Conservation (phyloP, 92 coral and sea anemone genomes). For the Plumapathes pennacea region DNA sequence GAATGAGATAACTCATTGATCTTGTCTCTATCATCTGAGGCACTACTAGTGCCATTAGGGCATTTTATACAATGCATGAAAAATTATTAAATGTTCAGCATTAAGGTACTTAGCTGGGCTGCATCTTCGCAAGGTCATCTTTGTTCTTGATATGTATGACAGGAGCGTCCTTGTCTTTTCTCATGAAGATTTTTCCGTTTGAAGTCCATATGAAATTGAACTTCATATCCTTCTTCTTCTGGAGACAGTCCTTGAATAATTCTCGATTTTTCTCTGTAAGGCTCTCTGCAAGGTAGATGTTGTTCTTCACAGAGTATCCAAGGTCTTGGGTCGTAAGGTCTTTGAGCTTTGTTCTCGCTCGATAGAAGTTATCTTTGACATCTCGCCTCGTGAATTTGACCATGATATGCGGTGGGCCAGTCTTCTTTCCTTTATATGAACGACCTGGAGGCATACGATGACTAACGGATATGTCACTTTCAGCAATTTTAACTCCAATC, state of each 20-base stretch:
- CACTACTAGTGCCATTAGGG: slow-evolving; percentile 5
- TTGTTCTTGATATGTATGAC: slow-evolving; percentile 14
- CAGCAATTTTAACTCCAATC: slow-evolving; percentile 34
- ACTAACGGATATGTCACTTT: slow-evolving; percentile 45
- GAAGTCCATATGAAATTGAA: slow-evolving; percentile 29
- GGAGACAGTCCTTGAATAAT: slow-evolving; percentile 30
- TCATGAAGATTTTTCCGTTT: slow-evolving; percentile 22
- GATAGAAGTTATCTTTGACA: slow-evolving; percentile 39
- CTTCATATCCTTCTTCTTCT: slow-evolving; percentile 15
- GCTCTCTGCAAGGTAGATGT: slow-evolving; percentile 38
- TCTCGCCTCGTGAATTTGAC: slow-evolving; percentile 29
- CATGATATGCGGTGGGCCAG: slow-evolving; percentile 7
- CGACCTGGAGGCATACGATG: slow-evolving; percentile 31
- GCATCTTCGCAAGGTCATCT: slow-evolving; percentile 21
- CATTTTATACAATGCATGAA: slow-evolving; percentile 6
- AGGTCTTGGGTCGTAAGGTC: slow-evolving; percentile 24
- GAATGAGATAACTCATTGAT: slow-evolving; percentile 6
- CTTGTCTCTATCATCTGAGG: slow-evolving; percentile 9
- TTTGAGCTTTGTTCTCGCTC: slow-evolving; percentile 40
- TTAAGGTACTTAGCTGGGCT: slow-evolving; percentile 11
- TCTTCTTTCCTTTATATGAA: slow-evolving; percentile 24
- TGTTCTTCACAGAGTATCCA: slow-evolving; percentile 32
- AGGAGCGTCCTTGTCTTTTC: slow-evolving; percentile 24
- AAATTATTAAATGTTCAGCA: not conserved
- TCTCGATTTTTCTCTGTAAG: slow-evolving; percentile 42